These are phyloP conservation scores for Tigriopus japonicus DNA, from an alignment of 1,140 invertebrate genomes.

Conservation along the genomic window DNA sequence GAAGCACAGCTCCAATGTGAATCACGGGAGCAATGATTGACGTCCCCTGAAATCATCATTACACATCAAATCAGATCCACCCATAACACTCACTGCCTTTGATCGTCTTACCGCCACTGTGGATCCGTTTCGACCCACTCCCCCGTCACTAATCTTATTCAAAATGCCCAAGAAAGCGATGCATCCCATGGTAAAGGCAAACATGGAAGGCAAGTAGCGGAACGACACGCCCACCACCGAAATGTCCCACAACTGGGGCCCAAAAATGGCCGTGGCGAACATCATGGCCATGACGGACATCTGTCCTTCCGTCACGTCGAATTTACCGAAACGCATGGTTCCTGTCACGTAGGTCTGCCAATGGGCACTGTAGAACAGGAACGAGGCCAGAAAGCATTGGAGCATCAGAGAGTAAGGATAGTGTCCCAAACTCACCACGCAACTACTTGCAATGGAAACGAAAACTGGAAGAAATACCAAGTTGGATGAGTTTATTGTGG, in stretches of 20 bases:
- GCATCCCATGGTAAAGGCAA: not conserved
- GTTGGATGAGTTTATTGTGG: not conserved
- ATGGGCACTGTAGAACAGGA: conserved; percentile 92
- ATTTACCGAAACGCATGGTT: conserved; percentile 71
- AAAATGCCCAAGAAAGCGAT: not conserved
- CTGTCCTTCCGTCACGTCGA: conserved; percentile 98
- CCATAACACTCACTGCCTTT: not conserved
- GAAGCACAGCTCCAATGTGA: too few species aligned
- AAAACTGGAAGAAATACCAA: conserved; percentile 47
- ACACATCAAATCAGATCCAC: too few species aligned
- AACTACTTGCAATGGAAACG: conserved; percentile 78
- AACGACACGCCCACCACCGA: too few species aligned
- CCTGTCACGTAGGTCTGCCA: conserved; percentile 98
- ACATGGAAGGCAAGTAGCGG: not conserved
- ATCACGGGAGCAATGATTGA: too few species aligned
- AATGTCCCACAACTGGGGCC: not conserved
- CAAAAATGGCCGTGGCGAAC: conserved; percentile 64
- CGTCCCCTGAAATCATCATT: too few species aligned
- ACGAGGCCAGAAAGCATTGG: conserved; percentile 77
- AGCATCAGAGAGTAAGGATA: conserved; percentile 86
- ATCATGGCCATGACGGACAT: conserved; percentile 78
- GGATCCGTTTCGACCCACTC: not conserved
- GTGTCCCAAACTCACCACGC: conserved; percentile 71
- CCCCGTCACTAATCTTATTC: not conserved
- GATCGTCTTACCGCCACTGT: not conserved